Conservation (phyloP, 2,888 invertebrate species). For the Lithosia quadra region DNA sequence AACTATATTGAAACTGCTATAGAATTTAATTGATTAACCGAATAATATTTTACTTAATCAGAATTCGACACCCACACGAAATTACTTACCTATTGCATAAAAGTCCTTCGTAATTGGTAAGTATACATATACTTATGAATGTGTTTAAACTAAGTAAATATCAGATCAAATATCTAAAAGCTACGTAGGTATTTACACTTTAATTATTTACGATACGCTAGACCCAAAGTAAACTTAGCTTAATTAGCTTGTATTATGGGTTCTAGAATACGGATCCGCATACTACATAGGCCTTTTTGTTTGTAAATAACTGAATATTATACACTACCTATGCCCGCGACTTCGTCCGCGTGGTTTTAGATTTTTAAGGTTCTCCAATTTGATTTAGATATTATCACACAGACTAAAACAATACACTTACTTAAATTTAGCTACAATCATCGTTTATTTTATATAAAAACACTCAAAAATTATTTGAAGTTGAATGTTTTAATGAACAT, state of each 20-base stretch:
- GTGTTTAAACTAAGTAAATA: background rate
- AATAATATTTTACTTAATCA: conserved; percentile 3
- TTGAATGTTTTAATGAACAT: background rate
- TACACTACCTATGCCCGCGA: too few relatives aligned
- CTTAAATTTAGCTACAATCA: too few relatives aligned
- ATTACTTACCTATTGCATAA: conserved; percentile 5
- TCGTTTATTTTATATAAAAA: too few relatives aligned
- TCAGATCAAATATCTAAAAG: background rate
- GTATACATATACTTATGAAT: background rate
- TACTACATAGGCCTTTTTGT: too few relatives aligned
- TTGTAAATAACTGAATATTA: too few relatives aligned
- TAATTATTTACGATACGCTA: background rate
- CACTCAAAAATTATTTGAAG: too few relatives aligned
- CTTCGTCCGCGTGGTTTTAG: too few relatives aligned
- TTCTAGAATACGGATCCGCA: too few relatives aligned
- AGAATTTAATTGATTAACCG: conserved; percentile 15
- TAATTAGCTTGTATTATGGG: too few relatives aligned
- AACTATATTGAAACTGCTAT: conserved; percentile 20
- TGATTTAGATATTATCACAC: too few relatives aligned
- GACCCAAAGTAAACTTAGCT: background rate
- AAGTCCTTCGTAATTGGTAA: conserved; percentile 1
- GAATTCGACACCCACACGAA: conserved; percentile 3
- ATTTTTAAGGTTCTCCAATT: too few relatives aligned
- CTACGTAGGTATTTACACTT: background rate
- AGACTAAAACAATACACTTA: too few relatives aligned